phyloP scores from a whole-genome alignment of 1,140 invertebrate species.

The Eufriesea mexicana region DNA sequence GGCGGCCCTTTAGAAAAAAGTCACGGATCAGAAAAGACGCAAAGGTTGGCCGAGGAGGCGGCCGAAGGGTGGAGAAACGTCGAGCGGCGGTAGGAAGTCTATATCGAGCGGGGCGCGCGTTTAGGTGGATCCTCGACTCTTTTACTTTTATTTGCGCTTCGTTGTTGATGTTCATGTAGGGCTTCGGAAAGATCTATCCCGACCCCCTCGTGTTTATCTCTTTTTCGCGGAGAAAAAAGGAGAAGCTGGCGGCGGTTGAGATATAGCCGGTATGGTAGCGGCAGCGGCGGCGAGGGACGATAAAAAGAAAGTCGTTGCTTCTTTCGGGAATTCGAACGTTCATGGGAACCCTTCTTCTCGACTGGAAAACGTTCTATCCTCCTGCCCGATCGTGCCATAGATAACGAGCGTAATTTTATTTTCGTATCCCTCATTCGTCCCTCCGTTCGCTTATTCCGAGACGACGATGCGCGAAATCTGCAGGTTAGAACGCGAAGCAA shows the following conservation, averaged over 20 bases:
- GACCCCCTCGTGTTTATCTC: conserved; percentile 13
- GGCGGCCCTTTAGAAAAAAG: conserved; percentile 28
- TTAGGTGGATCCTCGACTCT: conserved; percentile 47
- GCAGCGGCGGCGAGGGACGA: conserved; percentile 7
- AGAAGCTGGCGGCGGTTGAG: neutral
- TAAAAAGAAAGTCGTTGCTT: conserved; percentile 1
- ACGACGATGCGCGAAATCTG: neutral
- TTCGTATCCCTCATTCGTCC: no score
- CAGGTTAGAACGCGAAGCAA: neutral
- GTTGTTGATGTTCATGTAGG: conserved; percentile 64
- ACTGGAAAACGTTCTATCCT: neutral
- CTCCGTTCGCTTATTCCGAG: neutral
- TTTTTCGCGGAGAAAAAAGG: conserved; percentile 20
- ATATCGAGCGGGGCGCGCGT: conserved; percentile 20
- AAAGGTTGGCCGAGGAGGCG: neutral
- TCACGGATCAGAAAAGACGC: conserved; percentile 41
- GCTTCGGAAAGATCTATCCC: conserved; percentile 60
- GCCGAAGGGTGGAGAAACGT: conserved; percentile 1
- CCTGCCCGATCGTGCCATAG: neutral
- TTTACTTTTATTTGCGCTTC: conserved; percentile 62
- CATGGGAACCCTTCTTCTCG: neutral
- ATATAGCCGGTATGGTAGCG: neutral
- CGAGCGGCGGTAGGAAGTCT: conserved; percentile 19
- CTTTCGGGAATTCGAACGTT: conserved; percentile 19
- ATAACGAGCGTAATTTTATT: neutral